Evolutionary conservation across 1,140 invertebrate species (phyloP).

Genomic region (Subanguina moxae): DNA sequence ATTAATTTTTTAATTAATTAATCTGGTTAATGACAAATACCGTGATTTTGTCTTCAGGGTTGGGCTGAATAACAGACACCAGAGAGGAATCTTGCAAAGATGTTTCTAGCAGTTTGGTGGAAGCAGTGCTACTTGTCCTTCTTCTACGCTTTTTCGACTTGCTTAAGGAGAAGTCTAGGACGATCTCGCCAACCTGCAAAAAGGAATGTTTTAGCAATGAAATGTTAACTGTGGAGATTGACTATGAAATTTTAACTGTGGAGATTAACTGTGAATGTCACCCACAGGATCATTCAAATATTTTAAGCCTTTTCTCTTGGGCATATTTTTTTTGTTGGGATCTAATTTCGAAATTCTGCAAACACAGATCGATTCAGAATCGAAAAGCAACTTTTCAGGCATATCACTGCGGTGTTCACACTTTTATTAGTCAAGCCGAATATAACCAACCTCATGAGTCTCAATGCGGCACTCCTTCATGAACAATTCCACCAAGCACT

Average conservation of each 20-base stretch:
- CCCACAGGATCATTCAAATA: no score
- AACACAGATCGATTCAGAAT: no score
- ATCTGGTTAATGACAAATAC: neutral
- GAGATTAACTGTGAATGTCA: no score
- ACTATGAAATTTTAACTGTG: no score
- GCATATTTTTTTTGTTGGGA: no score
- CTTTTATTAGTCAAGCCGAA: no score
- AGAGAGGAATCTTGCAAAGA: neutral
- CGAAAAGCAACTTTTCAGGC: no score
- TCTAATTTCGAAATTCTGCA: no score
- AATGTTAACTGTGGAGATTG: no score
- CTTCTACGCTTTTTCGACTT: constrained; percentile 26
- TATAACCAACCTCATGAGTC: constrained; percentile 19
- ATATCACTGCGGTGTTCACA: no score
- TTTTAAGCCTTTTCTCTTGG: no score
- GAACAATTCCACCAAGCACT: neutral
- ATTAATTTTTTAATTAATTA: neutral
- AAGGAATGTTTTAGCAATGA: no score
- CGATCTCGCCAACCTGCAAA: neutral
- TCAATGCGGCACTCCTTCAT: constrained; percentile 30
- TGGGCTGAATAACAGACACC: neutral
- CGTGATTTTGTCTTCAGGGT: neutral
- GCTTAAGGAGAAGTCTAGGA: constrained; percentile 16
- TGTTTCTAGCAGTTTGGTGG: neutral
- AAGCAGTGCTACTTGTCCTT: neutral